Evolutionary conservation across 2,113 vertebrate species (phyloP).

Genomic region (Arizona elegans): DNA sequence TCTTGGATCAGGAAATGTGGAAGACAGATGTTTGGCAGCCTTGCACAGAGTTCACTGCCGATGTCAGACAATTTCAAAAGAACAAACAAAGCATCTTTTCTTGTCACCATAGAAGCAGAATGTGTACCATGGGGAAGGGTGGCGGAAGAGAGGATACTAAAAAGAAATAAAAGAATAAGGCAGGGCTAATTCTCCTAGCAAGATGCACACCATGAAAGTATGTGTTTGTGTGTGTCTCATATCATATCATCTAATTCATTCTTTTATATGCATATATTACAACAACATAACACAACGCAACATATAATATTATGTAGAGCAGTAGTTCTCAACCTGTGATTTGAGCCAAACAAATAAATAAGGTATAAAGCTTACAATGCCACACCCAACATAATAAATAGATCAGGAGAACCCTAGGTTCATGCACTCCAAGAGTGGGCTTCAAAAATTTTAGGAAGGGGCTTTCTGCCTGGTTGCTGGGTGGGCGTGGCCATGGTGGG

Average conservation of each 20-base stretch:
- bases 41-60: slow-evolving; percentile 48
- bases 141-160: background rate
- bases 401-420: background rate
- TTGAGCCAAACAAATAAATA: background rate
- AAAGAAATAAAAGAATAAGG: background rate
- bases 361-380: background rate
- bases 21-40: slow-evolving; percentile 58
- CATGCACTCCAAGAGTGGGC: background rate
- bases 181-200: background rate
- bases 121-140: background rate
- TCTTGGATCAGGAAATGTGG: slow-evolving; percentile 52
- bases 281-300: background rate
- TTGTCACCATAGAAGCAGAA: slow-evolving; percentile 40
- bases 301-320: background rate
- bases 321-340: background rate
- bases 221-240: background rate
- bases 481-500: too few relatives aligned
- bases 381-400: background rate
- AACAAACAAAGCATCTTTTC: slow-evolving; percentile 12
- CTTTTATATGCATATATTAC: background rate
- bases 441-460: too few relatives aligned
- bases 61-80: slow-evolving; percentile 36
- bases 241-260: background rate
- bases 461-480: too few relatives aligned
- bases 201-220: background rate